These are phyloP conservation scores for Trachymyrmex cornetzi DNA, from an alignment of 1,140 invertebrate species.

Conservation along the genomic window DNA sequence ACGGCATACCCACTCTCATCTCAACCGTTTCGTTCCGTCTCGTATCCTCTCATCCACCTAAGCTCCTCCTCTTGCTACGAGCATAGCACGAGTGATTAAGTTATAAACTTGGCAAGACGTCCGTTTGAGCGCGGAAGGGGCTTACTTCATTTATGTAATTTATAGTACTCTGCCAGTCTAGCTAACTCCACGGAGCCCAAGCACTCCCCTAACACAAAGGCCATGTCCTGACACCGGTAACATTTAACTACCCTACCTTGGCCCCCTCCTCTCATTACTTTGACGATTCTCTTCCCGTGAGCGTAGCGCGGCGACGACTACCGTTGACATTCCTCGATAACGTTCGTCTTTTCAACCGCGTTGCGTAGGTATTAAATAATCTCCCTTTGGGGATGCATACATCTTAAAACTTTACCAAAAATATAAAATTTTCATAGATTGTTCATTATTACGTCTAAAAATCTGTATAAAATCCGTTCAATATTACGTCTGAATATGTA, in stretches of 20 bases:
- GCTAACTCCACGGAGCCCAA: constrained; percentile 72
- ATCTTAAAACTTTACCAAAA: too few species aligned
- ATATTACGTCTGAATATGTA: too few species aligned
- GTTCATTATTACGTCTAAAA: too few species aligned
- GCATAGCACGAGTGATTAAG: constrained; percentile 79
- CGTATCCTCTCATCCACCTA: constrained; percentile 60
- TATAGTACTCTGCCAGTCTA: constrained; percentile 79
- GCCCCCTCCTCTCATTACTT: constrained; percentile 44
- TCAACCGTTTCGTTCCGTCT: constrained; percentile 59
- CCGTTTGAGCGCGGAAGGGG: constrained; percentile 75
- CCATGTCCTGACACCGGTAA: constrained; percentile 78
- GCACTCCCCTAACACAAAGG: constrained; percentile 72
- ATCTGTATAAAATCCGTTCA: too few species aligned
- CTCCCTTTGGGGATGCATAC: neutral
- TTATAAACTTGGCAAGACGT: constrained; percentile 83
- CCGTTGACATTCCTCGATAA: constrained; percentile 65
- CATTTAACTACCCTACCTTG: constrained; percentile 80
- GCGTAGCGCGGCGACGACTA: neutral
- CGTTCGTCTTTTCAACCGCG: constrained; percentile 63
- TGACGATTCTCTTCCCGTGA: constrained; percentile 33
- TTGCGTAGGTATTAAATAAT: constrained; percentile 54
- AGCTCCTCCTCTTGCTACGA: constrained; percentile 63
- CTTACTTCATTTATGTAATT: constrained; percentile 84
- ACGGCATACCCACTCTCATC: constrained; percentile 2
- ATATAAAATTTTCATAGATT: too few species aligned